These are phyloP conservation scores for Heliothis virescens DNA, from an alignment of 1,140 invertebrate species.

Conservation along the genomic window DNA sequence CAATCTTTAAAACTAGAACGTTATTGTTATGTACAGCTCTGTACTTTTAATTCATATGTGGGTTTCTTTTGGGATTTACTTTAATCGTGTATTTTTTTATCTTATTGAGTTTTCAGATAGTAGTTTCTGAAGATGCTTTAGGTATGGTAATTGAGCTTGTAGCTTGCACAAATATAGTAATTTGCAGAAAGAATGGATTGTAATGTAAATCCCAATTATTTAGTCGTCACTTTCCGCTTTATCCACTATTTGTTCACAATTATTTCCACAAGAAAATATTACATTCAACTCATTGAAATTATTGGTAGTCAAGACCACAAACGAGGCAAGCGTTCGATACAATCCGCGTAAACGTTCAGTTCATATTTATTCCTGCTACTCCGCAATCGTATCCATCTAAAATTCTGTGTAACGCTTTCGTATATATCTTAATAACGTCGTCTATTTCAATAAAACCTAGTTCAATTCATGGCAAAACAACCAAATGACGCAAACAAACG, in stretches of 20 bases:
- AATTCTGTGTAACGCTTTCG: slow-evolving; percentile 28
- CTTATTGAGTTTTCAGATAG: too few species aligned
- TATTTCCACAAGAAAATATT: too few species aligned
- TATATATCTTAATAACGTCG: slow-evolving; percentile 43
- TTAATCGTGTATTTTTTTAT: too few species aligned
- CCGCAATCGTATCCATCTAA: slow-evolving; percentile 18
- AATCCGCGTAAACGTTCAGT: slow-evolving; percentile 11
- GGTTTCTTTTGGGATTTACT: not conserved
- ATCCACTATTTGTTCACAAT: too few species aligned
- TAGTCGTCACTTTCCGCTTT: too few species aligned
- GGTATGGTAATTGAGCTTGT: too few species aligned
- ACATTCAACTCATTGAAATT: not conserved
- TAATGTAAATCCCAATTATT: too few species aligned
- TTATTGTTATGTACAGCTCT: slow-evolving; percentile 8
- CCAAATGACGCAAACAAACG: slow-evolving; percentile 71
- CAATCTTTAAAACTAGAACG: slow-evolving; percentile 26
- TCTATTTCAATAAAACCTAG: slow-evolving; percentile 58
- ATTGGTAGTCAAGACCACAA: not conserved
- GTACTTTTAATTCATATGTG: not conserved
- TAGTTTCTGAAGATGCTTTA: too few species aligned
- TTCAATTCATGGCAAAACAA: slow-evolving; percentile 65
- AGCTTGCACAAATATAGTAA: too few species aligned
- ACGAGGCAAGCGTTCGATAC: not conserved
- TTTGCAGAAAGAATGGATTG: too few species aligned
- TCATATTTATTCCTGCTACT: slow-evolving; percentile 22